phyloP scores from a whole-genome alignment of 1,140 invertebrate species.

The Brevipalpus yothersi region DNA sequence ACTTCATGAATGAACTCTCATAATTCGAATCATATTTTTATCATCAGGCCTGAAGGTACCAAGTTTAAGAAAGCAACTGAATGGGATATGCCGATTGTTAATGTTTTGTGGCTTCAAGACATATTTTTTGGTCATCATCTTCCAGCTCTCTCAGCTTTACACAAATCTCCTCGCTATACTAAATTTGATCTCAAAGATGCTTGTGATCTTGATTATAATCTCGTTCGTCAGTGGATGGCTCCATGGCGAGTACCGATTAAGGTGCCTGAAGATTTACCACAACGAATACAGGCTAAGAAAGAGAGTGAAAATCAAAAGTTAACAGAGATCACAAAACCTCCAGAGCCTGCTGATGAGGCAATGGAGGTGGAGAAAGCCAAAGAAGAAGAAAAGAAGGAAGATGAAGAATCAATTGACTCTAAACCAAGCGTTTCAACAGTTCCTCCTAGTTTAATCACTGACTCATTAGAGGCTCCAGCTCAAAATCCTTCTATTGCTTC shows the following conservation, averaged over 20 bases:
- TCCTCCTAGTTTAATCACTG: too few relatives aligned
- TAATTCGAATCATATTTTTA: conserved; percentile 18
- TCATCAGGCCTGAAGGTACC: conserved; percentile 39
- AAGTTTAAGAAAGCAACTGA: conserved; percentile 73
- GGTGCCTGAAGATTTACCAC: conserved; percentile 40
- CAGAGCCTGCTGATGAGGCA: not conserved
- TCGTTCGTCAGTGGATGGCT: conserved; percentile 69
- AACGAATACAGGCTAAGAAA: not conserved
- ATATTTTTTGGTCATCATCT: conserved; percentile 61
- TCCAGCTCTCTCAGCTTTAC: conserved; percentile 40
- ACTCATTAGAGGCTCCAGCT: too few relatives aligned
- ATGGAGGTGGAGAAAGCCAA: not conserved
- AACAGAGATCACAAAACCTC: not conserved
- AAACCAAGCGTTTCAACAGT: not conserved
- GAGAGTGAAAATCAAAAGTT: not conserved
- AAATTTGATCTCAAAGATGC: conserved; percentile 50
- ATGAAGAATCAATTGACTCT: not conserved
- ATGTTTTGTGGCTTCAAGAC: conserved; percentile 77
- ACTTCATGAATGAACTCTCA: conserved; percentile 6
- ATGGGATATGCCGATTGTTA: conserved; percentile 59
- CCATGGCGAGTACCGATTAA: conserved; percentile 77
- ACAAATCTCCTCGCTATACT: conserved; percentile 57
- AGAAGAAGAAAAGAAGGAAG: not conserved
- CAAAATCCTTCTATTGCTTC: too few relatives aligned
- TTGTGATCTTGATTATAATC: conserved; percentile 58